Conservation (phyloP, 2,888 invertebrate species). For the Xanthorhoe designata region DNA sequence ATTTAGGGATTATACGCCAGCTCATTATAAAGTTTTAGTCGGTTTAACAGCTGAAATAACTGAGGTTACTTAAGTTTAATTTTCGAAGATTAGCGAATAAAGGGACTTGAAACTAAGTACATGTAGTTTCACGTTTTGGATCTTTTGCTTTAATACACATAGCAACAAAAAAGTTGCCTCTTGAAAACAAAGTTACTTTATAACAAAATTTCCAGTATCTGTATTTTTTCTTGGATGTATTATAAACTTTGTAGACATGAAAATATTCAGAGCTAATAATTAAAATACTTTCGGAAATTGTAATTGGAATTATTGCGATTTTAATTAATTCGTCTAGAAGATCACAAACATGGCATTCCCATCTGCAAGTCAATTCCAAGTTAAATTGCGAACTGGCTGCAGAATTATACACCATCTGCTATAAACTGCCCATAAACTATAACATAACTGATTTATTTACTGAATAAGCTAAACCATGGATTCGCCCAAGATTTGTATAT, state of each 20-base stretch:
- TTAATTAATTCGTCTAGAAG: conserved; percentile 21
- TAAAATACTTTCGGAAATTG: background rate
- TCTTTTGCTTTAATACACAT: too few species aligned
- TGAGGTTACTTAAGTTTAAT: conserved; percentile 2
- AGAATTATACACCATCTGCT: conserved; percentile 65
- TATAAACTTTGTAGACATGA: too few species aligned
- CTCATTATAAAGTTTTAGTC: conserved; percentile 29
- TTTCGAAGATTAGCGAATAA: background rate
- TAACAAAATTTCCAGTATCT: too few species aligned
- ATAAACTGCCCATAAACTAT: conserved; percentile 67
- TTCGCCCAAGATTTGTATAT: background rate
- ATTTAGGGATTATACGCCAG: conserved; percentile 24
- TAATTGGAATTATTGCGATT: background rate
- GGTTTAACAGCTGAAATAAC: conserved; percentile 18
- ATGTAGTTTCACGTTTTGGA: background rate
- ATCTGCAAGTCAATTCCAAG: conserved; percentile 70
- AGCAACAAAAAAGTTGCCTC: background rate
- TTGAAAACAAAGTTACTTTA: too few species aligned
- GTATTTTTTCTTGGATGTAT: too few species aligned
- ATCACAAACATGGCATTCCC: conserved; percentile 50
- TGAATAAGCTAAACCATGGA: conserved; percentile 2
- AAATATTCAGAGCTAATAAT: too few species aligned
- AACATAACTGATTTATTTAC: conserved; percentile 58
- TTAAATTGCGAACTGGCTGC: conserved; percentile 62
- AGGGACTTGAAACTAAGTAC: background rate